Conservation (phyloP, 1,140 invertebrate species). For the Chlorops oryzae region DNA sequence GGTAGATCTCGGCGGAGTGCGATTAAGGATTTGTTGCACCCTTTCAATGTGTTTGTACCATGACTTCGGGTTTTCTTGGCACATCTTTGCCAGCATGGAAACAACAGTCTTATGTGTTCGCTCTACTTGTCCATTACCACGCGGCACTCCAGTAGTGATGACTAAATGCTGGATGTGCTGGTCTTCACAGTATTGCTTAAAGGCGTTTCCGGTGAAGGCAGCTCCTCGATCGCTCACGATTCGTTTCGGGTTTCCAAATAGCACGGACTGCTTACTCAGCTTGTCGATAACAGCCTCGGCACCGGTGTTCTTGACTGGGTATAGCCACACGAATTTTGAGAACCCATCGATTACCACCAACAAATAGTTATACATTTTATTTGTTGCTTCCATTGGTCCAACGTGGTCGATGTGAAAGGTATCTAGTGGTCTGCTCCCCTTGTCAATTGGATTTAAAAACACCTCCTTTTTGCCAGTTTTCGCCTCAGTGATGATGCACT, state of each 20-base stretch:
- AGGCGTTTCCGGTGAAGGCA: conserved; percentile 22
- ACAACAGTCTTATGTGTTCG: conserved; percentile 20
- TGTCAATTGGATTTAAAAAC: too few species aligned
- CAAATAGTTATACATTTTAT: too few species aligned
- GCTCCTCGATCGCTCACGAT: conserved; percentile 34
- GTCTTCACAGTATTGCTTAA: conserved; percentile 22
- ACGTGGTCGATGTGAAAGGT: too few species aligned
- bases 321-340: conserved; percentile 44
- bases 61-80: conserved; percentile 13
- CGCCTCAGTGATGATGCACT: too few species aligned
- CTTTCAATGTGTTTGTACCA: conserved; percentile 20
- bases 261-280: conserved; percentile 15
- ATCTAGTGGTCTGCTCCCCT: too few species aligned
- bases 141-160: conserved; percentile 21
- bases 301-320: conserved; percentile 13
- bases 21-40: conserved; percentile 19
- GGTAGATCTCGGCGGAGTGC: conserved; percentile 17
- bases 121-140: conserved; percentile 27
- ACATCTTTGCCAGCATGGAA: conserved; percentile 23
- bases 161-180: conserved; percentile 19
- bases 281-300: conserved; percentile 13
- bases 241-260: conserved; percentile 36
- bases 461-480: too few species aligned
- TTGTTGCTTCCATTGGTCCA: too few species aligned
- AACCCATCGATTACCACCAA: too few species aligned